These are phyloP conservation scores for Columba livia DNA, from an alignment of 2,113 vertebrate species.

Conservation along the genomic window DNA sequence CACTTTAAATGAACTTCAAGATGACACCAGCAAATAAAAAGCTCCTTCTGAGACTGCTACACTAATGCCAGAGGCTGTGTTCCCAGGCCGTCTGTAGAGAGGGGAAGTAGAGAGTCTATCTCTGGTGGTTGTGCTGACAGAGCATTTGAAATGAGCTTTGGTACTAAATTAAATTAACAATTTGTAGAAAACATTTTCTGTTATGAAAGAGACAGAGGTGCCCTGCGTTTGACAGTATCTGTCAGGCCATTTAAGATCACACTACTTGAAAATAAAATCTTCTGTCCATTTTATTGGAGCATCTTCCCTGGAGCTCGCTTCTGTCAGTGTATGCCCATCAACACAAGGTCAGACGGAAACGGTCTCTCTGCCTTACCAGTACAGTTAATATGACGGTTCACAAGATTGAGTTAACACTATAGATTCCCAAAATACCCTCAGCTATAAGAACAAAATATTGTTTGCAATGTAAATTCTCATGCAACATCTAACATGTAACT, in stretches of 20 bases:
- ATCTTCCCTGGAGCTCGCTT: neutral
- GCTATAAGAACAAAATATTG: neutral
- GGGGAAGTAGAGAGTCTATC: neutral
- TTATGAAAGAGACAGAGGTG: neutral
- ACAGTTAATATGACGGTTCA: neutral
- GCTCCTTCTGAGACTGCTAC: neutral
- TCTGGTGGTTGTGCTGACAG: neutral
- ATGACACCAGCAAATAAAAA: neutral
- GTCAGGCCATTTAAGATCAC: constrained; percentile 1
- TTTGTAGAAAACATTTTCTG: neutral
- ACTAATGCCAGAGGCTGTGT: neutral
- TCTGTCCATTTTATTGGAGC: neutral
- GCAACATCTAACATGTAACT: neutral
- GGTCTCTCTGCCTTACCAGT: neutral
- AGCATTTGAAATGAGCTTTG: neutral
- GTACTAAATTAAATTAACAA: neutral
- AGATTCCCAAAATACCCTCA: neutral
- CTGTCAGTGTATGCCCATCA: neutral
- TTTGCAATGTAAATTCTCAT: neutral
- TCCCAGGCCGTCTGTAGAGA: neutral
- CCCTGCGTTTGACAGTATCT: neutral
- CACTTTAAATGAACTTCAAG: neutral
- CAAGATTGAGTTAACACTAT: neutral
- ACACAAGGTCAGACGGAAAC: neutral
- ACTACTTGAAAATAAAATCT: neutral